A percentile compares a stretch with the other conserved stretches of the same genome.
phyloP scores from a whole-genome alignment of 1,140 invertebrate species.

The Temnothorax curvispinosus region DNA sequence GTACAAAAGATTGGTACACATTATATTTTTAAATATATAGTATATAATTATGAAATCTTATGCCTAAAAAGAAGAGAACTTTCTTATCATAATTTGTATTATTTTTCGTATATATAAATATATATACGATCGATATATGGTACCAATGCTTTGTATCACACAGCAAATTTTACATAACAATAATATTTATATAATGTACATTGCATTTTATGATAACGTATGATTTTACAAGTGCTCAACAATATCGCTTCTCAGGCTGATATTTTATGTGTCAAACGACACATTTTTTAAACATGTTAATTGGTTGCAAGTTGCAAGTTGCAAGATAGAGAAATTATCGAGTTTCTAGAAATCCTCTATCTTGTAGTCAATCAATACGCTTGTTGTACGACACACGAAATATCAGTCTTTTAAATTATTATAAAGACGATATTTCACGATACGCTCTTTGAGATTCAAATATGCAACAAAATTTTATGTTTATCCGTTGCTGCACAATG shows the following conservation, averaged over 20 bases:
- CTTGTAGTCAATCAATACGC: no score
- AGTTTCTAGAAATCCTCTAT: no score
- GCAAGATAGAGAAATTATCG: no score
- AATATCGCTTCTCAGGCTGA: background rate
- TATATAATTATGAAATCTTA: background rate
- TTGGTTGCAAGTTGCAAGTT: no score
- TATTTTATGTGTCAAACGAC: no score
- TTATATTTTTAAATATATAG: conserved; percentile 12
- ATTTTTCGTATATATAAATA: background rate
- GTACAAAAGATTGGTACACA: conserved; percentile 15
- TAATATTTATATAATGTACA: conserved; percentile 51
- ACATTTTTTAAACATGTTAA: no score
- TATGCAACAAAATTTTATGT: conserved; percentile 2
- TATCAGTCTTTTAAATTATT: conserved; percentile 9
- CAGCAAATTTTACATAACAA: conserved; percentile 40
- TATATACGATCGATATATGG: background rate
- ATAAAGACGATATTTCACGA: background rate
- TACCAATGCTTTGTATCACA: background rate
- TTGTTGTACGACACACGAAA: no score
- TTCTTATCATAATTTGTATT: conserved; percentile 4
- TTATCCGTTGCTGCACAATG: background rate
- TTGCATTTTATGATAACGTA: conserved; percentile 20
- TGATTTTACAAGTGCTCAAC: background rate
- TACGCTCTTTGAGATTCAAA: conserved; percentile 33
- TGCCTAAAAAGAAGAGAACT: background rate